Conservation (phyloP, 1,140 invertebrate genomes). For the Scylla paramamosain region DNA sequence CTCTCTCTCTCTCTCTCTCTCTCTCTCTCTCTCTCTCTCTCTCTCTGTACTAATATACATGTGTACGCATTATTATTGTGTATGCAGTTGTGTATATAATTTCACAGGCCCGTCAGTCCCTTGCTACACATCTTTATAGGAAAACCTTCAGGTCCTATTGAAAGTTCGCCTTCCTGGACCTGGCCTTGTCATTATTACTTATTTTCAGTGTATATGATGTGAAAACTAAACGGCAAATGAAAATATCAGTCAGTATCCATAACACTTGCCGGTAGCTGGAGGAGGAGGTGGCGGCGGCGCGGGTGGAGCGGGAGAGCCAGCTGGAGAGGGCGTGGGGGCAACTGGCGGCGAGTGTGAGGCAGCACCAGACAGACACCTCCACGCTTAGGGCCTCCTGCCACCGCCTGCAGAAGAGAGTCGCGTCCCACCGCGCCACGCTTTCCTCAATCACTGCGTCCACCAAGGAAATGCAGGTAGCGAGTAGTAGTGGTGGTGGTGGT, state of each 20-base stretch:
- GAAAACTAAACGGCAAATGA: too few relatives aligned
- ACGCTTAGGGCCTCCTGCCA: constrained; percentile 40
- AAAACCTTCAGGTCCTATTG: too few relatives aligned
- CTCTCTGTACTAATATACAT: background rate
- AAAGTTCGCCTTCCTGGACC: too few relatives aligned
- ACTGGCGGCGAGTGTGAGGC: constrained; percentile 21
- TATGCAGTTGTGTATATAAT: too few relatives aligned
- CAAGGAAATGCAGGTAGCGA: constrained; percentile 55
- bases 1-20: background rate
- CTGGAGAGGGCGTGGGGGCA: constrained; percentile 60
- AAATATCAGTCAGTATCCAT: too few relatives aligned
- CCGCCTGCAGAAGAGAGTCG: constrained; percentile 34
- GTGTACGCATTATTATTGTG: too few relatives aligned
- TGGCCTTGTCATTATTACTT: too few relatives aligned
- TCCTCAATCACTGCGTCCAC: constrained; percentile 26
- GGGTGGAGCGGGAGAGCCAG: constrained; percentile 40
- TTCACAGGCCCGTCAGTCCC: too few relatives aligned
- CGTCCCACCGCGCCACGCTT: constrained; percentile 45
- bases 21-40: background rate
- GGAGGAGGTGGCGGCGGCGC: constrained; percentile 57
- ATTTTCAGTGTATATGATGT: too few relatives aligned
- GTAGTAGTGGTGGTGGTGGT: background rate
- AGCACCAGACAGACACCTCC: constrained; percentile 26
- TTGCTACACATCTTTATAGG: too few relatives aligned
- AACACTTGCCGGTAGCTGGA: constrained; percentile 51